phyloP scores from a whole-genome alignment of 2,888 invertebrate genomes.

The Blastobasis adustella region DNA sequence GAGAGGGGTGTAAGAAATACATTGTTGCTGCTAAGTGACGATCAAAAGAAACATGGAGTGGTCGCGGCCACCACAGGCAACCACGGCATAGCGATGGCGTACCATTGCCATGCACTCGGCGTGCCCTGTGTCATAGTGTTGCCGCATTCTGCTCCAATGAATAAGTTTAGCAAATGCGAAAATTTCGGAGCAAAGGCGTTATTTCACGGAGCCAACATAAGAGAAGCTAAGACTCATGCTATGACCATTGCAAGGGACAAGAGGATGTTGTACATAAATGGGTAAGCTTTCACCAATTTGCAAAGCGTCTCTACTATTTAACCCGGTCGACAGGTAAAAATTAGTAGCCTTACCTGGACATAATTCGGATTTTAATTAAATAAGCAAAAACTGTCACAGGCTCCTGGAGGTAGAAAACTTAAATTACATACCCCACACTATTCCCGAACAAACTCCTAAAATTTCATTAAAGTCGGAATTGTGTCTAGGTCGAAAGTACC shows the following conservation, averaged over 20 bases:
- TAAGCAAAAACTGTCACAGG: too few species aligned
- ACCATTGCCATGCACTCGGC: constrained; percentile 81
- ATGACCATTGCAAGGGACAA: constrained; percentile 81
- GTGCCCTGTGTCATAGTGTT: constrained; percentile 89
- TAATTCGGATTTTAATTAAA: too few species aligned
- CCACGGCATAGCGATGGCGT: constrained; percentile 86
- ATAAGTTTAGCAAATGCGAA: constrained; percentile 90
- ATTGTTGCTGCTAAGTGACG: constrained; percentile 80
- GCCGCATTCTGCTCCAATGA: constrained; percentile 91
- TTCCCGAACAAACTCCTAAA: too few species aligned
- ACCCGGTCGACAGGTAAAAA: too few species aligned
- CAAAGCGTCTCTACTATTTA: too few species aligned
- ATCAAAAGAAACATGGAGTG: constrained; percentile 85
- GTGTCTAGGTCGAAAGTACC: too few species aligned
- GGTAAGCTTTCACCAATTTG: constrained; percentile 65
- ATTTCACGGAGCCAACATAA: constrained; percentile 84
- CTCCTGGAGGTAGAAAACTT: too few species aligned
- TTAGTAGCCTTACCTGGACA: too few species aligned
- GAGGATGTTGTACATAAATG: constrained; percentile 88
- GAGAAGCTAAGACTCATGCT: constrained; percentile 85
- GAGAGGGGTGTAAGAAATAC: constrained; percentile 93
- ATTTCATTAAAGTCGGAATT: too few species aligned
- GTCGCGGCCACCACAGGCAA: constrained; percentile 94
- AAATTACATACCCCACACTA: too few species aligned
- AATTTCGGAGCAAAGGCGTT: constrained; percentile 87